Conservation (phyloP, 2,888 invertebrate genomes). For the Anthrax anthrax region DNA sequence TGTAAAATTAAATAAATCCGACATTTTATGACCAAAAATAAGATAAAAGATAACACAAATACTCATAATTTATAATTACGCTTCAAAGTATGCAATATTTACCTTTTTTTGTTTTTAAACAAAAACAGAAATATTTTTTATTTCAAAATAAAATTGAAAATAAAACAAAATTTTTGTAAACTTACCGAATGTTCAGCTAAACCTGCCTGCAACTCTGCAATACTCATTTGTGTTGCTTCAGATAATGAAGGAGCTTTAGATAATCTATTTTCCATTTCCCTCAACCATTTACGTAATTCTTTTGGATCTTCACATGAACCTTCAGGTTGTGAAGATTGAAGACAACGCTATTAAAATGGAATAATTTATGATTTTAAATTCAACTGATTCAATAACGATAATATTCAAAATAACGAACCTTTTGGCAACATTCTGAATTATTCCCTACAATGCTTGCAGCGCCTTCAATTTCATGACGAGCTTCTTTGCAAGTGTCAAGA, state of each 20-base stretch:
- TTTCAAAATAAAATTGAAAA: too few species aligned
- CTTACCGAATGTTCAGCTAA: constrained; percentile 74
- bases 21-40: too few species aligned
- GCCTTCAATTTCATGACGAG: constrained; percentile 30
- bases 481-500: constrained; percentile 71
- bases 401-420: background rate
- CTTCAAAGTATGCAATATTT: too few species aligned
- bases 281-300: constrained; percentile 68
- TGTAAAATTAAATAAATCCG: too few species aligned
- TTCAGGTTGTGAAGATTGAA: constrained; percentile 24
- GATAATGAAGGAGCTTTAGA: constrained; percentile 54
- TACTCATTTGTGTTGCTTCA: constrained; percentile 53
- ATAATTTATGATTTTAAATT: too few species aligned
- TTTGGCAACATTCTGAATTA: constrained; percentile 20
- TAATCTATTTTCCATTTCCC: constrained; percentile 68
- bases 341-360: constrained; percentile 24
- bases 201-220: constrained; percentile 60
- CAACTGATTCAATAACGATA: too few species aligned
- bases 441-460: constrained; percentile 19
- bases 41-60: too few species aligned
- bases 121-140: too few species aligned
- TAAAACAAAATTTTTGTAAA: constrained; percentile 16
- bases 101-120: too few species aligned
- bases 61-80: too few species aligned
- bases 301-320: constrained; percentile 30